phyloP scores from a whole-genome alignment of 2,888 invertebrate genomes.

The Sarcophaga subvicina region DNA sequence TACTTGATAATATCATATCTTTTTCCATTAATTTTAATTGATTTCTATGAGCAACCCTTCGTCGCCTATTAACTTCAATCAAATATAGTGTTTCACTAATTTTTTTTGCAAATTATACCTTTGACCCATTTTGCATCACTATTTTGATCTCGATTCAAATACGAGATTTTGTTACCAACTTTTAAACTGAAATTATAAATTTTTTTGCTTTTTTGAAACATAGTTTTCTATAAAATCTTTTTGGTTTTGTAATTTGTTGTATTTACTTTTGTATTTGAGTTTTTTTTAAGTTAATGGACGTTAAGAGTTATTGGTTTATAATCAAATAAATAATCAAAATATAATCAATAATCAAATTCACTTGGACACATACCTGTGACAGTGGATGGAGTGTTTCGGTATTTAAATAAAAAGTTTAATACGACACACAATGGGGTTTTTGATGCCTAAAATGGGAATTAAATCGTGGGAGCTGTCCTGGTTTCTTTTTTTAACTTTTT shows the following conservation, averaged over 20 bases:
- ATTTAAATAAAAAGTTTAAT: constrained; percentile 59
- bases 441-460: too few species aligned
- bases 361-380: constrained; percentile 43
- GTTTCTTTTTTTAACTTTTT: too few species aligned
- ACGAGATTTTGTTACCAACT: neutral
- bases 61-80: neutral
- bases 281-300: neutral
- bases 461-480: too few species aligned
- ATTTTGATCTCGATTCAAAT: constrained; percentile 24
- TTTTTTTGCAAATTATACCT: constrained; percentile 7
- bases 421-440: neutral
- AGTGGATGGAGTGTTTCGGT: constrained; percentile 45
- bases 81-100: constrained; percentile 8
- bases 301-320: constrained; percentile 31
- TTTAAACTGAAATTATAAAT: constrained; percentile 12
- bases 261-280: constrained; percentile 13
- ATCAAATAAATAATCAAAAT: too few species aligned
- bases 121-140: constrained; percentile 34
- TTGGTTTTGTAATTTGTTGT: constrained; percentile 10
- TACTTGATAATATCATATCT: neutral
- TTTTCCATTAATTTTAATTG: neutral
- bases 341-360: too few species aligned
- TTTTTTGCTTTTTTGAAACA: constrained; percentile 18
- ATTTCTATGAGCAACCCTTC: constrained; percentile 3
- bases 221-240: constrained; percentile 6